These are phyloP conservation scores for Balearica regulorum DNA, from an alignment of 2,797 vertebrate species.

Conservation along the genomic window DNA sequence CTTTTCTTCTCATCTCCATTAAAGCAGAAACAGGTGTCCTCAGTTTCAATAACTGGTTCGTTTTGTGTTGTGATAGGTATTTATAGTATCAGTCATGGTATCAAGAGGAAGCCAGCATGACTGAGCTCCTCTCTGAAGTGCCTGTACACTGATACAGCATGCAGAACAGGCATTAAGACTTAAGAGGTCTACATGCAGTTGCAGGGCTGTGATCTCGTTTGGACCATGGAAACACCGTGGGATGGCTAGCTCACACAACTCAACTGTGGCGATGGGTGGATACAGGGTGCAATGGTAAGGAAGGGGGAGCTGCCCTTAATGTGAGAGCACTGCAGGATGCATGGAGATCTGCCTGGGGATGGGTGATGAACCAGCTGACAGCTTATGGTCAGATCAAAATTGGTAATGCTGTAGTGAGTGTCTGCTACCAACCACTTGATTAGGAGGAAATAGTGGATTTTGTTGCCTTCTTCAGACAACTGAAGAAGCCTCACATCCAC, in stretches of 20 bases:
- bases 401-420: not conserved
- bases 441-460: not conserved
- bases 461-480: not conserved
- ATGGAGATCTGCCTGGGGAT: not conserved
- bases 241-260: not conserved
- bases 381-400: not conserved
- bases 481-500: not conserved
- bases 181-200: not conserved
- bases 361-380: not conserved
- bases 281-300: accelerated
- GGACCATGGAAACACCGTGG: not conserved
- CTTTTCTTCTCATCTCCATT: not conserved
- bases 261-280: not conserved
- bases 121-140: not conserved
- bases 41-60: not conserved
- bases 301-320: not conserved
- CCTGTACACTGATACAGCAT: no score
- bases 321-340: not conserved
- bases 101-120: not conserved
- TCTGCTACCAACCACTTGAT: not conserved
- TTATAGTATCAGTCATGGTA: not conserved
- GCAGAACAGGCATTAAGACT: not conserved
- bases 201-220: accelerated
- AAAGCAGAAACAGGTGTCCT: not conserved
- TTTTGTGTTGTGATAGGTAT: not conserved